Evolutionary conservation across 1,140 invertebrate genomes (phyloP).

Genomic region (Lepidurus arcticus): DNA sequence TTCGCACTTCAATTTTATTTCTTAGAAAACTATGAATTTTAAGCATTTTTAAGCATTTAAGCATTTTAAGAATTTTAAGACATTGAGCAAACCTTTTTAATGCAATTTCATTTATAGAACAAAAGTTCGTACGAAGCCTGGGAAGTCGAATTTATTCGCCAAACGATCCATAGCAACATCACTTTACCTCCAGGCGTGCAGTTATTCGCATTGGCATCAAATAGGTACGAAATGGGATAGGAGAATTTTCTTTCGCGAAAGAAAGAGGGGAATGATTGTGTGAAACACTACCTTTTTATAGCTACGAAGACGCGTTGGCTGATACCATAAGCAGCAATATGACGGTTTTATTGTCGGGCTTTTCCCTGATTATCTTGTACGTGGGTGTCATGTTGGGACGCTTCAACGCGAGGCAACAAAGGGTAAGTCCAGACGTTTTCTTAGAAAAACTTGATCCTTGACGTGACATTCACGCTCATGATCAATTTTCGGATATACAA

Average conservation of each 20-base stretch:
- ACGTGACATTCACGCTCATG: slow-evolving; percentile 1
- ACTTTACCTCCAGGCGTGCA: slow-evolving; percentile 44
- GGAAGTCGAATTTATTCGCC: slow-evolving; percentile 46
- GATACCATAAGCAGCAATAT: slow-evolving; percentile 50
- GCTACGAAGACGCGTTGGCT: slow-evolving; percentile 45
- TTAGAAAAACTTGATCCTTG: neutral
- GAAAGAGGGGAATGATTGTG: neutral
- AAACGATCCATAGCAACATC: slow-evolving; percentile 39
- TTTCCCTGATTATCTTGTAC: slow-evolving; percentile 52
- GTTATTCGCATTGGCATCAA: slow-evolving; percentile 44
- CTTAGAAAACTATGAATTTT: too few species aligned
- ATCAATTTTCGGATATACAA: neutral
- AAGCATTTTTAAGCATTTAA: too few species aligned
- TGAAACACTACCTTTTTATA: slow-evolving; percentile 34
- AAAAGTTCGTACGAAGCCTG: slow-evolving; percentile 39
- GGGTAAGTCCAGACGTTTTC: slow-evolving; percentile 42
- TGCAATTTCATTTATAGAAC: slow-evolving; percentile 29
- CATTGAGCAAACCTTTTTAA: neutral
- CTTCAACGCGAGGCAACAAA: slow-evolving; percentile 52
- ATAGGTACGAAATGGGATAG: slow-evolving; percentile 37
- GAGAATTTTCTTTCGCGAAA: neutral
- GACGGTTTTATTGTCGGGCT: slow-evolving; percentile 49
- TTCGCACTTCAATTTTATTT: too few species aligned
- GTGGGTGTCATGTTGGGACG: slow-evolving; percentile 53
- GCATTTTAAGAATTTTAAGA: too few species aligned